Evolutionary conservation across 1,140 invertebrate genomes (phyloP).

Genomic region (Luehdorfia chinensis): DNA sequence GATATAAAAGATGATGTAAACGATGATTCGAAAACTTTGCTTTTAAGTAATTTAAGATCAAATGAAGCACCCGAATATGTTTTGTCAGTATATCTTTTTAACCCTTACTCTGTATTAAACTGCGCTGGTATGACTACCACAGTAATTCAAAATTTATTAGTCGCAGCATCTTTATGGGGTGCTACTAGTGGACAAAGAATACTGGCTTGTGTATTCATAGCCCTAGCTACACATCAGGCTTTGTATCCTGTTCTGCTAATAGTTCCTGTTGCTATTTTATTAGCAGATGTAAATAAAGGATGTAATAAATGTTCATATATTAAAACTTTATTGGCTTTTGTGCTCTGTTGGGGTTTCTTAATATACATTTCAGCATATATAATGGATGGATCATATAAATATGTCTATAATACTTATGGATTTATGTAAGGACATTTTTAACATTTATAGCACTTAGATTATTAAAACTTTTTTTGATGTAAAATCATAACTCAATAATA

Average conservation of each 20-base stretch:
- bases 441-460: constrained; percentile 1
- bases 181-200: constrained; percentile 82
- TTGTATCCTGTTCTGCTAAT: constrained; percentile 92
- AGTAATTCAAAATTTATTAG: constrained; percentile 91
- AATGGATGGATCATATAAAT: constrained; percentile 83
- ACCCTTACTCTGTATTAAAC: constrained; percentile 93
- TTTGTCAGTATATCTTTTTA: constrained; percentile 91
- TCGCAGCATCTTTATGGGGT: constrained; percentile 83
- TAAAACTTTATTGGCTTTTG: constrained; percentile 66
- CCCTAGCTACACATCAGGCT: constrained; percentile 88
- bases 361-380: constrained; percentile 70
- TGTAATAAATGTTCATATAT: constrained; percentile 75
- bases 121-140: constrained; percentile 95
- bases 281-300: constrained; percentile 66
- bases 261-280: constrained; percentile 82
- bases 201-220: constrained; percentile 82
- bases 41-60: constrained; percentile 78
- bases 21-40: constrained; percentile 78
- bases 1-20: constrained; percentile 74
- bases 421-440: constrained; percentile 84
- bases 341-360: constrained; percentile 67
- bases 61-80: constrained; percentile 81
- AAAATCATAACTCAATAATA: too few relatives aligned
- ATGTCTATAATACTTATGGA: constrained; percentile 88
- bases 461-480: too few relatives aligned